phyloP scores from a whole-genome alignment of 2,797 vertebrate genomes.

The Okamejei kenojei region DNA sequence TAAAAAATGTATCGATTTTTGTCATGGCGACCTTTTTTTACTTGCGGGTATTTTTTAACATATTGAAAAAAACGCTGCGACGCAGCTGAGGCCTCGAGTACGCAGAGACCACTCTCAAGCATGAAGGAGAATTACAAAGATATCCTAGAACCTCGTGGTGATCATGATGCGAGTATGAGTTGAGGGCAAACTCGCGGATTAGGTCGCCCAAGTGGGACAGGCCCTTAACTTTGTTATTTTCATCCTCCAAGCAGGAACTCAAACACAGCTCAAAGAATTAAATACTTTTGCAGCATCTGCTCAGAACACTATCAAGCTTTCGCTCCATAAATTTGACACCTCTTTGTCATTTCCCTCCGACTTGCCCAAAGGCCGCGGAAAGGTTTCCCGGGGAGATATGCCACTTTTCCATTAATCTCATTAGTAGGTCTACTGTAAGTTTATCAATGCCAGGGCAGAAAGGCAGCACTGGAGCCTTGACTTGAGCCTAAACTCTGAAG shows the following conservation, averaged over 20 bases:
- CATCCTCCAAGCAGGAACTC: background rate
- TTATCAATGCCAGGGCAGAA: background rate
- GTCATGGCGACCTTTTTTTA: no score
- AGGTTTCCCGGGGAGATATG: background rate
- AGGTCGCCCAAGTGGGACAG: no score
- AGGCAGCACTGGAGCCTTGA: background rate
- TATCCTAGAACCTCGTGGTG: no score
- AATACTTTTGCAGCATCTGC: background rate
- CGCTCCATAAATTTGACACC: background rate
- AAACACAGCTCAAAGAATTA: background rate
- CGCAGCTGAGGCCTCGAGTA: no score
- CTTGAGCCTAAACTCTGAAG: background rate
- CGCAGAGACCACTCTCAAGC: no score
- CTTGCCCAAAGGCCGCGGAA: background rate
- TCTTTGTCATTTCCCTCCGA: no score
- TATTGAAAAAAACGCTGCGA: no score
- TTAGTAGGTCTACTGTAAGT: background rate
- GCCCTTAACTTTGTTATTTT: background rate
- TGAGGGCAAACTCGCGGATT: no score
- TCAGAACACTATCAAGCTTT: background rate
- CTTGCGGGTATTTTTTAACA: no score
- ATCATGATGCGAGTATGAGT: no score
- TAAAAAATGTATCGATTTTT: no score
- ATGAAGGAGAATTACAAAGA: no score
- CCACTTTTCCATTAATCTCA: background rate